phyloP scores from a whole-genome alignment of 1,140 invertebrate genomes.

The Drosophila ohnishii region DNA sequence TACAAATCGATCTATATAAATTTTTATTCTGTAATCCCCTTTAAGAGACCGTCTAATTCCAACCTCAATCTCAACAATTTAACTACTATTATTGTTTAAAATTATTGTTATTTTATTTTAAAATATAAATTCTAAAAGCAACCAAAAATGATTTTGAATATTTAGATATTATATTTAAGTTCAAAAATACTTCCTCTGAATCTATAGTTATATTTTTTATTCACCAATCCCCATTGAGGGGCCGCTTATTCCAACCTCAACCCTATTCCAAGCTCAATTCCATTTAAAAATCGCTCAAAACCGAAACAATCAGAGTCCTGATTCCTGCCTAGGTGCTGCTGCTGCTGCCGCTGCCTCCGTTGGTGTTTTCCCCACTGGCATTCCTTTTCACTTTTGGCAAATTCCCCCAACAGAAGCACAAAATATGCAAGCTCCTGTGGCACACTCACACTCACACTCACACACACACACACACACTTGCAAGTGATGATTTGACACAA shows the following conservation, averaged over 20 bases:
- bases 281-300: not conserved
- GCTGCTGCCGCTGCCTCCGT: not conserved
- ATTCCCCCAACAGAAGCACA: constrained; percentile 15
- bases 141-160: not conserved
- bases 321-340: not conserved
- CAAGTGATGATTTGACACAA: constrained; percentile 45
- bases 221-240: not conserved
- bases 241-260: not conserved
- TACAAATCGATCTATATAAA: too few relatives aligned
- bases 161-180: too few relatives aligned
- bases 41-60: too few relatives aligned
- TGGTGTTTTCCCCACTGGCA: constrained; percentile 1
- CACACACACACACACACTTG: not conserved
- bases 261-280: not conserved
- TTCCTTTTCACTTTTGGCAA: constrained; percentile 16
- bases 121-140: not conserved
- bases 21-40: too few relatives aligned
- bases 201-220: not conserved
- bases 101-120: too few relatives aligned
- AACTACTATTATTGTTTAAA: too few relatives aligned
- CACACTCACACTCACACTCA: not conserved
- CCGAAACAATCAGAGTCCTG: constrained; percentile 7
- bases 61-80: too few relatives aligned
- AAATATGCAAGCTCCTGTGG: constrained; percentile 5
- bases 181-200: not conserved